Evolutionary conservation across 2,888 invertebrate species (phyloP), one percentile per base, ranked within the genome.

Genomic region (Amblyjoppa proteus): DNA sequence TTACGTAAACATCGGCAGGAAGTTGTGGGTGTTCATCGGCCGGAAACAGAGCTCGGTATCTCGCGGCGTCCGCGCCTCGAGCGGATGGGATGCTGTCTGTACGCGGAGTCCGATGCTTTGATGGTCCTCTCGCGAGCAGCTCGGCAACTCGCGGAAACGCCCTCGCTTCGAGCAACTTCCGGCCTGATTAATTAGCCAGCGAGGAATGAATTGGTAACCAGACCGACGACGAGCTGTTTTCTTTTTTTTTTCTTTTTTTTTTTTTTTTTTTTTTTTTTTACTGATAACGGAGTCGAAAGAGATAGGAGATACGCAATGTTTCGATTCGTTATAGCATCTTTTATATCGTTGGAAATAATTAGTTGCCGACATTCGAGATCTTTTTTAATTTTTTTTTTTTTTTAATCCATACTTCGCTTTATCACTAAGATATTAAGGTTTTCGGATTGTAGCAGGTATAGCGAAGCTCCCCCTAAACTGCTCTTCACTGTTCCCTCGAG

Each of bases 181-280:
- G 79, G 76, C 64, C 66, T 58, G 85, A 80, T 85, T 81, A 83
- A 85, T 85, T 83, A 83, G 80, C 81, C 80, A 53, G 70, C 31
- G 70, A 13, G 20, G 58, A 25, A 81, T 45, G 74, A 53, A 51
- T 69, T 34, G 11, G 64, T 69, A 70, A 79, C 69, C 11, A 41
- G 79, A 83, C 74, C 51, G 74, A 16, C 28, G 61, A 28, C 11
- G 49, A 34, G 34, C 34, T 34, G 16, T n/a, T 61, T 61, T 61
- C 28, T 1, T 61, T 51, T 38, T 64, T 51, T 51, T 64, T 71
- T 41, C 38, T 16, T 16, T 28, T 56, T n/a, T n/a, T n/a, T 61
- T 61, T 61, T 11, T 1, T 61, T 51, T 38, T 64, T 51, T 51
- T 64, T 71, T 41, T 51, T 16, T 16, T 28, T 56, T n/a, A 20